A percentile compares a stretch with the other conserved stretches of the same genome.
Conservation (phyloP, 2,113 vertebrate genomes). For the Nymphicus hollandicus region DNA sequence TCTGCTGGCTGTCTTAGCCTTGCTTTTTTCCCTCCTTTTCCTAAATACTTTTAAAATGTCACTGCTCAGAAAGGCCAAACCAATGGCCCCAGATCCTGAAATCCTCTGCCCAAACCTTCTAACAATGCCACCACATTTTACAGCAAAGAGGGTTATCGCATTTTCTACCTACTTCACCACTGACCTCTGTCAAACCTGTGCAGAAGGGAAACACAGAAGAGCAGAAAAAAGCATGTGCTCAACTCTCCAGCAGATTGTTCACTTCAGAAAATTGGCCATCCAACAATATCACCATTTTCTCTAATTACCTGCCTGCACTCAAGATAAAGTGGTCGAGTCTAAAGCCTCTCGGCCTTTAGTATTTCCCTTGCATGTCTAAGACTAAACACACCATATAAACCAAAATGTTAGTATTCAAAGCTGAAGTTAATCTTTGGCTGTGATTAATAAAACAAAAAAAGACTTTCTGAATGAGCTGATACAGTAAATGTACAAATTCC, state of each 20-base stretch:
- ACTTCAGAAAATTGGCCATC: background rate
- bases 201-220: background rate
- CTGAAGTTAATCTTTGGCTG: background rate
- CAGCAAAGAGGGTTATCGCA: background rate
- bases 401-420: background rate
- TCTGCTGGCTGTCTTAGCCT: background rate
- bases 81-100: background rate
- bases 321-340: background rate
- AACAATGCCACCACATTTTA: background rate
- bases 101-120: background rate
- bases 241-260: background rate
- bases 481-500: background rate
- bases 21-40: background rate
- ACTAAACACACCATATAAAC: background rate
- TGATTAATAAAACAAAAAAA: background rate
- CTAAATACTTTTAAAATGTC: background rate
- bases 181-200: background rate
- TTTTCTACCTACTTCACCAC: background rate
- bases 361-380: background rate
- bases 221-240: background rate
- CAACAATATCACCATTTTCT: background rate
- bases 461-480: background rate
- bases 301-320: background rate
- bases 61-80: background rate
- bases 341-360: background rate